Base-by-base conservation (phyloP, 2,888 invertebrate genomes). In the Halictus ligatus region DNA sequence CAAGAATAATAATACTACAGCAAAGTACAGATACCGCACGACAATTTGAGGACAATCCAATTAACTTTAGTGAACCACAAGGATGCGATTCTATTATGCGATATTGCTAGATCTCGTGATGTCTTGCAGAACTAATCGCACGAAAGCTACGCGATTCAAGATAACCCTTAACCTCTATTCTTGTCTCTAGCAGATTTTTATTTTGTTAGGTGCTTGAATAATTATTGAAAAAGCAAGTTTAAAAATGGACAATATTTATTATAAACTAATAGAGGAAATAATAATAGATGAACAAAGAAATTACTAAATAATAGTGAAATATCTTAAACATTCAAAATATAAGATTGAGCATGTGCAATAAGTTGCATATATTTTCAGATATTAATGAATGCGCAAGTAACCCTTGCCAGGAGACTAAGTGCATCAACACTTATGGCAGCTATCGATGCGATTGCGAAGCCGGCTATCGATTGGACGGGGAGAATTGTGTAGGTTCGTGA, bases 351-450 rank as follows among this genome's bases (percentile, higher is more conserved):
- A 15, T 29, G 7, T 64, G 29, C 64, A 13, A 29, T 13, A 15
- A 29, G 15, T 29, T 15, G 64, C 64, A 21, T 40, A 7, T 40
- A 75, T 60, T 81, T 86, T 82, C 88, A 92, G 95, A 95, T 87
- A 91, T 95, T 83, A 93, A 95, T 88, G 95, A 95, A 85, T 95
- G 95, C 77, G 86, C 87, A 25, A 89, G 83, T 10, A 91, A 88
- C 43, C 89, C 91, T 60, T 94, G 95, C 85, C 90, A 90, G 48
- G 90, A 90, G 18, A 91, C 88, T 76, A 91, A 90, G 71, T 95
- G 95, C 88, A 88, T 93, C 81, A 95, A 95, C 87, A 91, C 91
- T 8, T 89, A 89, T 6, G 95, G 95, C 58, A 93, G 94, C 73
- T 95, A 91, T 89, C 91, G 88, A 72, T 95, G 95, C 89, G 92